Base-by-base conservation (phyloP, 2,113 vertebrate species). In the Nycticryphes semicollaris region DNA sequence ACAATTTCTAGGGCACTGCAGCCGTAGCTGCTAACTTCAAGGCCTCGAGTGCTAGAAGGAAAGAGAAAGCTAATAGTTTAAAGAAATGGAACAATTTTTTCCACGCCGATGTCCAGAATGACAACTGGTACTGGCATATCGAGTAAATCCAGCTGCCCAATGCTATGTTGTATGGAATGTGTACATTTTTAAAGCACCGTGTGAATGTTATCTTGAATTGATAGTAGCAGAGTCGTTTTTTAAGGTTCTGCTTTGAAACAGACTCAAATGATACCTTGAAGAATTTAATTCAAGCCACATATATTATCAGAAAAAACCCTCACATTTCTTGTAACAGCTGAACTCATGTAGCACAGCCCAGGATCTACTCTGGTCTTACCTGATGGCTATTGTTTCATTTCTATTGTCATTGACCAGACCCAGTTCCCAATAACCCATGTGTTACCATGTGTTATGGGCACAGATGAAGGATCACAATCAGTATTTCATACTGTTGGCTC, bases 231-330 rank as follows among this genome's bases (percentile, higher is more conserved):
- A 51, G 45, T 53, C 21, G 35, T 2, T 69, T 39, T 64, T 28
- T 39, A 77, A 80, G 4, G 7, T 50, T 80, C 17, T 57, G 22
- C 15, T 77, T 77, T 74, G 30, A 87, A 89, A 35, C 8, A 28
- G 41, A 30, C 54, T 73, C 20, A 75, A 30, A 83, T 54, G 8
- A 37, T 51, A 62, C 14, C 9, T 3, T 63, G 14, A 85, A 53
- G 19, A 86, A 68, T 69, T 54, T 59, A 72, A 72, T 72, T 70
- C 43, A 75, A 54, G 16, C 8, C 7, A 62, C 5, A 2, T 39
- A 20, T 45, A 27, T 22, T 27, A 57, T 4, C 35, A 30, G 21
- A 41, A 54, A 79, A 73, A 16, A 13, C 0, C 0, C 9, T 5
- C 24, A 19, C 8, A 45, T 79, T 87, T 73, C 45, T 64, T 19